Base-by-base conservation (phyloP, 2,888 invertebrate genomes). In the Rotaria sp. region DNA sequence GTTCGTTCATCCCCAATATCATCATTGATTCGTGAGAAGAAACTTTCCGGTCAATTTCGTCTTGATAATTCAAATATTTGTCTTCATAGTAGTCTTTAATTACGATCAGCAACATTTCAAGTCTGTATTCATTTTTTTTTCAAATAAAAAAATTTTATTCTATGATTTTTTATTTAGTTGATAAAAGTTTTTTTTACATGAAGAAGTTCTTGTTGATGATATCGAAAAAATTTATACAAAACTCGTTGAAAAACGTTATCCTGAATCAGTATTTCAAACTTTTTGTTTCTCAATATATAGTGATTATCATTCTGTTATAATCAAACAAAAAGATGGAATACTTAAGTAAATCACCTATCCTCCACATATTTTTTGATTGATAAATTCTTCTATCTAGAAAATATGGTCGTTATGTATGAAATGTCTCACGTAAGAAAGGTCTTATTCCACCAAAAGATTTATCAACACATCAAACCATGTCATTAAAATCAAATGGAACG, bases 41-140 rank as follows among this genome's bases (percentile, higher is more conserved):
- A 95, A 88, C 94, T 97, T 52, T 84, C 84, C 0, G 57, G 57
- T 30, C 84, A 57, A 52, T 24, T 26, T 55, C 38, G 85, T 26
- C 11, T 85, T 15, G 80, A 84, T 52, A 74, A 67, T 50, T 67
- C n/a, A n/a, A 57, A 97, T 91, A 96, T 96, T 91, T 95, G 95
- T 90, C 92, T 96, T 57, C 96, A 96, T 89, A 97, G 97, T 90
- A 97, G 96, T 0, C 91, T 97, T 87, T 97, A 97, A 90, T 92
- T 98, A 75, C 93, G 97, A 11, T 96, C 97, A 0, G 96, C 95
- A 89, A 96, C 96, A 55, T 97, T 97, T 92, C 96, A 97, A 92
- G 94, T 96, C 85, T 55, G 84, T 74, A n/a, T n/a, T n/a, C n/a
- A n/a, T n/a, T 24, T 26, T 38, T 11, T 50, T 18, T 45, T 5